These are phyloP conservation scores for Parascotia fuliginaria DNA, from an alignment of 2,888 invertebrate genomes.

Conservation along the genomic window DNA sequence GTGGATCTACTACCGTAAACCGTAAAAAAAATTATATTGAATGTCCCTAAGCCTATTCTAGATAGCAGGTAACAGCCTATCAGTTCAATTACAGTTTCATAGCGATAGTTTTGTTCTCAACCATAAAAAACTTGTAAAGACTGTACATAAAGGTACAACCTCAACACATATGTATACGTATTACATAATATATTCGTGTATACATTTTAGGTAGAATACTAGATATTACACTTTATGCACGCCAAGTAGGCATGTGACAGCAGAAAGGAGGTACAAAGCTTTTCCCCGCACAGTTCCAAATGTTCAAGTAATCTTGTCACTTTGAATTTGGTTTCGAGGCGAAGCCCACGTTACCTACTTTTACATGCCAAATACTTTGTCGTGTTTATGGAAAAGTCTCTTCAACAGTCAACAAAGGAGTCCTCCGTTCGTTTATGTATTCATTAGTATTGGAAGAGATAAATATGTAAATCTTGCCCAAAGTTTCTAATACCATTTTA, in stretches of 20 bases:
- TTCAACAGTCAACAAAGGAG: constrained; percentile 41
- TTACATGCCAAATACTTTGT: constrained; percentile 62
- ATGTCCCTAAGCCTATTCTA: no score
- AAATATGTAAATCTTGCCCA: constrained; percentile 18
- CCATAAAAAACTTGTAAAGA: no score
- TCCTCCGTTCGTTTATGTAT: constrained; percentile 44
- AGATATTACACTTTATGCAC: constrained; percentile 37
- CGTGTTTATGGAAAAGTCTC: constrained; percentile 58
- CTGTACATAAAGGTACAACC: no score
- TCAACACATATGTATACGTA: no score
- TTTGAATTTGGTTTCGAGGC: constrained; percentile 61
- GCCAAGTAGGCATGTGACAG: constrained; percentile 34
- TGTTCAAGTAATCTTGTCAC: constrained; percentile 69
- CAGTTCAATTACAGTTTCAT: no score
- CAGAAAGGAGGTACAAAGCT: constrained; percentile 48
- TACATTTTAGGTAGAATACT: constrained; percentile 28
- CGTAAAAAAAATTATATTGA: no score
- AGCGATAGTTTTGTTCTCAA: no score
- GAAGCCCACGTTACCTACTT: constrained; percentile 62
- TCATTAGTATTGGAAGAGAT: constrained; percentile 34
- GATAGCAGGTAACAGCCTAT: no score
- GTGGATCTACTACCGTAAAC: no score
- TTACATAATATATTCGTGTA: no score
- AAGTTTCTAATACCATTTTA: constrained; percentile 14
- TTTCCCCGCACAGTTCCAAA: constrained; percentile 49